Base-by-base conservation (phyloP, 1,140 invertebrate species). In the Drosophila novamexicana region DNA sequence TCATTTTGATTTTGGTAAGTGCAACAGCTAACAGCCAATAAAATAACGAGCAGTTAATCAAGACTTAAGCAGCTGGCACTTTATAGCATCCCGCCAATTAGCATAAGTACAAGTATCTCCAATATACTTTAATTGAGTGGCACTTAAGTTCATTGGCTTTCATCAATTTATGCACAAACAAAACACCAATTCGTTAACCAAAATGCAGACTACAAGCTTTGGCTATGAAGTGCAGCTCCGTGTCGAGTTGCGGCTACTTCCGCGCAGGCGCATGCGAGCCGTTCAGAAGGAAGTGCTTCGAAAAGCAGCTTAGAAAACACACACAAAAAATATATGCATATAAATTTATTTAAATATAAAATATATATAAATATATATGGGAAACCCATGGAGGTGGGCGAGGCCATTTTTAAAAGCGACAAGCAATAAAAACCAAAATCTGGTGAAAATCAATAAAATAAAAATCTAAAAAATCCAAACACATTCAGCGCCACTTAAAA, bases 1-100 rank as follows among this genome's bases (percentile, higher is more conserved):
- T 73, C 81, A 90, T 44, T 90, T 90, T 54, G 85, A 90, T 73
- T 88, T 88, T 34, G 79, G 82, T 86, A 68, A 82, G 81, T 61
- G 36, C 49, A 57, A 39, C 50, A 4, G 18, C 32, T 22, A 57
- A 34, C 45, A 37, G 34, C 22, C 47, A 57, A 62, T 37, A 29
- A 29, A 29, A n/a, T 49, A 40, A 34, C 42, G 8, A 49, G 37
- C 44, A 39, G 16, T 9, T 36, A 44, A 8, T n/a, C 44, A 22
- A 32, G 50, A 36, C 12, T 9, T 37, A 54, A 54, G 52, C 8
- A 59, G 34, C 47, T 37, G 49, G 64, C 40, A 53, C 53, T 71
- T n/a, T 18, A 18, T 7, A 40, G 47, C 45, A 44, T 16, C n/a
- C 37, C 14, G 7, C 7, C 39, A 45, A 54, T 62, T 45, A 34